Percentiles rank a stretch among this genome's conserved stretches.
These are phyloP conservation scores for Enchytraeus crypticus DNA, from an alignment of 2,888 invertebrate genomes.

Conservation along the genomic window DNA sequence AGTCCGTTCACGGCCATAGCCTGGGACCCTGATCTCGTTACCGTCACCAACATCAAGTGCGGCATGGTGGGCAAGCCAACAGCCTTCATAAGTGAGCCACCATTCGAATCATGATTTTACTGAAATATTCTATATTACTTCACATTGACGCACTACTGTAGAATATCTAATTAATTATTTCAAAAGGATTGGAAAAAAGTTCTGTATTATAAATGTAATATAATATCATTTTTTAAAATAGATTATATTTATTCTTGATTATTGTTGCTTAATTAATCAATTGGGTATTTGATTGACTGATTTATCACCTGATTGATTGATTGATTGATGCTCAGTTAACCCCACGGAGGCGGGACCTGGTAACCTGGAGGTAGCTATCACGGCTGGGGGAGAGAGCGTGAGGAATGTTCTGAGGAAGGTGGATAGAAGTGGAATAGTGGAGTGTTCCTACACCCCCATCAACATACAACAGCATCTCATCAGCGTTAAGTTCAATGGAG, in stretches of 20 bases:
- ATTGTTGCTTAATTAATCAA: too few relatives aligned
- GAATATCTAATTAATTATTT: too few relatives aligned
- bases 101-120: too few relatives aligned
- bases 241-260: too few relatives aligned
- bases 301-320: background rate
- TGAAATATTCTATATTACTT: too few relatives aligned
- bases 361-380: slow-evolving; percentile 92
- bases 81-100: slow-evolving; percentile 22
- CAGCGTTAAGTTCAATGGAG: slow-evolving; percentile 88
- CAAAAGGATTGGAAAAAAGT: too few relatives aligned
- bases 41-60: slow-evolving; percentile 50
- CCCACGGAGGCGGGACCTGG: slow-evolving; percentile 89
- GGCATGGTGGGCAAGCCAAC: slow-evolving; percentile 20
- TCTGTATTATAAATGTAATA: too few relatives aligned
- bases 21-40: slow-evolving; percentile 54
- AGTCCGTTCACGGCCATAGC: slow-evolving; percentile 92
- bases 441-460: slow-evolving; percentile 92
- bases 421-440: slow-evolving; percentile 59
- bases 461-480: slow-evolving; percentile 83
- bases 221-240: too few relatives aligned
- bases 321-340: slow-evolving; percentile 64
- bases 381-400: slow-evolving; percentile 89
- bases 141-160: too few relatives aligned
- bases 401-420: slow-evolving; percentile 59
- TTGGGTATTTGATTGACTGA: background rate